Conservation (phyloP, 2,113 vertebrate species). For the Sula dactylatra region DNA sequence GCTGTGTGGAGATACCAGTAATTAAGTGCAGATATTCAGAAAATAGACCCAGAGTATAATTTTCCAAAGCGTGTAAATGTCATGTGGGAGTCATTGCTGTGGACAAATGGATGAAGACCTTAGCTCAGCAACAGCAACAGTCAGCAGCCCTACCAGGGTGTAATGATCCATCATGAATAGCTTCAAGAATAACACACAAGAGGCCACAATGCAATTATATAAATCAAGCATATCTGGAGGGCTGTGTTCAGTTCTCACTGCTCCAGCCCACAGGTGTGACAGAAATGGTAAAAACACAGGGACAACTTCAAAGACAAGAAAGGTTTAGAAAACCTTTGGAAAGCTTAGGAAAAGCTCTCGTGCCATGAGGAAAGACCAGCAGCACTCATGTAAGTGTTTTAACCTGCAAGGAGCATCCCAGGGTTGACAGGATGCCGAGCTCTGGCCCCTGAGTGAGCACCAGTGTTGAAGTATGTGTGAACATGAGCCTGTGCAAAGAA, state of each 20-base stretch:
- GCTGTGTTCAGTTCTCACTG: neutral
- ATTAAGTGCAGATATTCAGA: neutral
- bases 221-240: neutral
- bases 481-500: rapidly evolving
- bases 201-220: neutral
- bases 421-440: rapidly evolving
- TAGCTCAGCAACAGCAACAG: neutral
- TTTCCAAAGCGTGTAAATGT: neutral
- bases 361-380: neutral
- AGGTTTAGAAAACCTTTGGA: too few relatives aligned
- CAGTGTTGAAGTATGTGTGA: rapidly evolving
- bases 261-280: neutral
- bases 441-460: neutral
- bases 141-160: neutral
- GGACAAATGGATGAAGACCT: neutral
- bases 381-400: rapidly evolving
- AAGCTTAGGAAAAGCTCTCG: neutral
- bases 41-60: neutral
- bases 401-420: neutral
- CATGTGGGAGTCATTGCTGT: neutral
- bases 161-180: neutral
- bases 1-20: neutral
- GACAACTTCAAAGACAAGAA: neutral
- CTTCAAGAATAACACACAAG: neutral
- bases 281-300: neutral